These are phyloP conservation scores for Meleagris gallopavo DNA, from an alignment of 2,113 vertebrate species.

Conservation along the genomic window DNA sequence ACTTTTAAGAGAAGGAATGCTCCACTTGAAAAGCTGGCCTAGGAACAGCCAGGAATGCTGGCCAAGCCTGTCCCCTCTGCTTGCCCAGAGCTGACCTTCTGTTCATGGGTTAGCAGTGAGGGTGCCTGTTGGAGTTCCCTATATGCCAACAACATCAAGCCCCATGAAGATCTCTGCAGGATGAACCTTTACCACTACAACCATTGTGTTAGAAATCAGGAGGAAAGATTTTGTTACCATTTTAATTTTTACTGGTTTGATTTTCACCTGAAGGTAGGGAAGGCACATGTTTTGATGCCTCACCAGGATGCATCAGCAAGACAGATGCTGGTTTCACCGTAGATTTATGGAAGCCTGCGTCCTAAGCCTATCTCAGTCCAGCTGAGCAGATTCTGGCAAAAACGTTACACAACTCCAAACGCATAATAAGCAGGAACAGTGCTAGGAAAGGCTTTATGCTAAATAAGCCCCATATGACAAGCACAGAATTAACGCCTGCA, in stretches of 20 bases:
- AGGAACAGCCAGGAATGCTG: background rate
- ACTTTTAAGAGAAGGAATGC: background rate
- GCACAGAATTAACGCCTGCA: background rate
- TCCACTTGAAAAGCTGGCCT: background rate
- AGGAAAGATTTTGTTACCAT: background rate
- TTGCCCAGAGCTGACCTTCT: background rate
- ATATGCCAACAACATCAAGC: background rate
- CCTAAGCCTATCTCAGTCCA: background rate
- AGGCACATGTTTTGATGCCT: fast-evolving
- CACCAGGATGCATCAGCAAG: background rate
- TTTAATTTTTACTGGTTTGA: background rate
- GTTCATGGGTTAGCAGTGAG: background rate
- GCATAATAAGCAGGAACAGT: background rate
- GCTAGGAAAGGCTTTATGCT: background rate
- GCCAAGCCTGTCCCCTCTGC: background rate
- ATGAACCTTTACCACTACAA: background rate
- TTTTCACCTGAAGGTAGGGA: background rate
- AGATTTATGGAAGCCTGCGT: background rate
- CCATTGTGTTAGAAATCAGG: background rate
- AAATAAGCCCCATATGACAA: background rate
- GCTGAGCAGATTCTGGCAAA: background rate
- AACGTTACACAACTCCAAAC: background rate
- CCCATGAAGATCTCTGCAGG: background rate
- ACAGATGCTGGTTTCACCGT: background rate
- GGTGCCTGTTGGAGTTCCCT: background rate